Evolutionary conservation across 2,797 vertebrate genomes (phyloP), one percentile per base, ranked within the genome.

Genomic region (Clarias laeviceps): DNA sequence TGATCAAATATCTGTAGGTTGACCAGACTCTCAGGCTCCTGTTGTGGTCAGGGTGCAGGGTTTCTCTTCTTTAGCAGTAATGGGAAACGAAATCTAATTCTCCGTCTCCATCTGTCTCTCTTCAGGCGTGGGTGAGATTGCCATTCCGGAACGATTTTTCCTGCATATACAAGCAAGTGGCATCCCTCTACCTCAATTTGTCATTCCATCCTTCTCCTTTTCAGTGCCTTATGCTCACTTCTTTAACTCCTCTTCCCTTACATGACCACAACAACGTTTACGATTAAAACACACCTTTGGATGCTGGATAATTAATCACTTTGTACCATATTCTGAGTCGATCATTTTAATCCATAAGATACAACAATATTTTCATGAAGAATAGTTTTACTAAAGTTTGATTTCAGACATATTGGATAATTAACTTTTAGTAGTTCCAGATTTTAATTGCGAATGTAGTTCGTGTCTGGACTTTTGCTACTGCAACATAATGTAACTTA

Each of bases 11-110:
- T 89, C 76, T 87, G 77, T 40, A 74, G 82, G 85, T 80, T 83
- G 54, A 86, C 74, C 74, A 80, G 78, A 80, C 78, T 80, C 64
- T 78, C 54, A 56, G 81, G 86, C 88, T 69, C 72, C 82, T n/a
- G 40, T 56, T 83, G 78, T 68, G 62, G 68, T 83, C 78, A 72
- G 61, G 80, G 82, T 80, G 72, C 65, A 83, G 79, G 37, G 78
- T 88, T 83, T 84, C 82, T 87, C 84, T 79, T 62, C 70, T 82
- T 83, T 68, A 86, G 50, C 76, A 70, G 74, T 85, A 88, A 84
- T 84, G 45, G 80, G 76, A 86, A 87, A 89, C 64, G 64, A 87
- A 87, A 90, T 82, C 57, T 87, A 82, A 87, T 86, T 87, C 76
- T 85, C 84, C 84, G 85, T 82, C 83, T 84, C 72, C 66, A 78